Conservation (phyloP, 1,140 invertebrate species). For the Leptinotarsa lineolata region DNA sequence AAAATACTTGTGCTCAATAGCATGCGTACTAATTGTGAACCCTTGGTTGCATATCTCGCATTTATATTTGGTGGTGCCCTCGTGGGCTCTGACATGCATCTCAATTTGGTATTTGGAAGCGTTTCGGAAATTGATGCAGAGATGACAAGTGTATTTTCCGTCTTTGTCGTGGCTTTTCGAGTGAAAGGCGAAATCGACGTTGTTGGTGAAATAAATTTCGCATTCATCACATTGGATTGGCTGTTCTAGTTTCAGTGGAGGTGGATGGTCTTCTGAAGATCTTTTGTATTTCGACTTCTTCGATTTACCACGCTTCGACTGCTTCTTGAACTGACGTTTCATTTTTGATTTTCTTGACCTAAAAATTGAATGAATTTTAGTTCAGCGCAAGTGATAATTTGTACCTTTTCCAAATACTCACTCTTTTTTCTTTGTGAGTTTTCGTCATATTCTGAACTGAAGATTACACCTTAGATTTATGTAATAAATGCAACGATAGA, state of each 20-base stretch:
- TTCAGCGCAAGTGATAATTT: neutral
- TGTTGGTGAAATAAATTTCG: slow-evolving; percentile 42
- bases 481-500: too few relatives aligned
- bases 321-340: neutral
- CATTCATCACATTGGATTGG: slow-evolving; percentile 45
- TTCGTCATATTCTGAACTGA: neutral
- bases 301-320: slow-evolving; percentile 33
- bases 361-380: neutral
- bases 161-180: slow-evolving; percentile 57
- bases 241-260: slow-evolving; percentile 57
- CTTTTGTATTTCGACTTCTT: slow-evolving; percentile 43
- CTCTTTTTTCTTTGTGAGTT: neutral
- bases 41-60: slow-evolving; percentile 60
- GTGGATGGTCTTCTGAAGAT: slow-evolving; percentile 55
- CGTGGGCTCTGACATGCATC: slow-evolving; percentile 52
- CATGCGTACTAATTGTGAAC: slow-evolving; percentile 59
- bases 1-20: slow-evolving; percentile 53
- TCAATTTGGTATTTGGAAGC: slow-evolving; percentile 54
- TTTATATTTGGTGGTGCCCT: slow-evolving; percentile 59
- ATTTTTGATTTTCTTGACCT: neutral
- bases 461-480: too few relatives aligned
- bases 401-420: slow-evolving; percentile 1
- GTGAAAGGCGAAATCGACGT: slow-evolving; percentile 41
- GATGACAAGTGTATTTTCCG: slow-evolving; percentile 57
- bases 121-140: slow-evolving; percentile 55